A percentile compares a stretch with the other conserved stretches of the same genome.
phyloP scores from a whole-genome alignment of 2,113 vertebrate genomes.

The Indicator maculatus region DNA sequence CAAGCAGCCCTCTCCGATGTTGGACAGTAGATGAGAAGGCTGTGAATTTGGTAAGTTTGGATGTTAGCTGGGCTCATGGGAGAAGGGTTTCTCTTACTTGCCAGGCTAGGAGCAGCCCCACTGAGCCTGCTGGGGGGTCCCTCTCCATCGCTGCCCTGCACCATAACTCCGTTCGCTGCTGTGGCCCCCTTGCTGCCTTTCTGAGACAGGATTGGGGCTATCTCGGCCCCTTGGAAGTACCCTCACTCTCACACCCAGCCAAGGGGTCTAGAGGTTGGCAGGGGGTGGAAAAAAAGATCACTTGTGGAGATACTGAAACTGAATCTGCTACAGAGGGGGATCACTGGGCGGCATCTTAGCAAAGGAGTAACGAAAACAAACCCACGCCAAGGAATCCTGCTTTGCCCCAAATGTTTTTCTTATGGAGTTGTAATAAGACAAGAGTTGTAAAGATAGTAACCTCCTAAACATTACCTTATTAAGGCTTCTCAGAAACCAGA shows the following conservation, averaged over 20 bases:
- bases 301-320: slow-evolving; percentile 3
- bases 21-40: background rate
- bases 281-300: too few species aligned
- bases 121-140: background rate
- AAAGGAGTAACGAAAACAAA: slow-evolving; percentile 49
- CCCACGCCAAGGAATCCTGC: slow-evolving; percentile 45
- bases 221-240: background rate
- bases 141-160: accelerated
- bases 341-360: background rate
- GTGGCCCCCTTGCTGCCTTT: background rate
- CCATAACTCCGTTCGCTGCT: accelerated
- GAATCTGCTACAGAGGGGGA: background rate
- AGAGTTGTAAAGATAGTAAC: slow-evolving; percentile 76
- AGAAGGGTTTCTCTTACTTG: background rate
- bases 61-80: background rate
- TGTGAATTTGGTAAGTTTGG: background rate
- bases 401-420: slow-evolving; percentile 77
- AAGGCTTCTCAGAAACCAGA: slow-evolving; percentile 82
- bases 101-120: background rate
- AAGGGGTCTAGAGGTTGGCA: background rate
- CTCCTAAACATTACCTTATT: slow-evolving; percentile 88
- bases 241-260: background rate
- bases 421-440: slow-evolving; percentile 72
- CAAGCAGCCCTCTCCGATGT: background rate
- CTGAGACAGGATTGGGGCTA: background rate